Percentiles rank a stretch among this genome's conserved stretches.
Evolutionary conservation across 2,888 invertebrate genomes (phyloP).

Genomic region (Emesis furor): DNA sequence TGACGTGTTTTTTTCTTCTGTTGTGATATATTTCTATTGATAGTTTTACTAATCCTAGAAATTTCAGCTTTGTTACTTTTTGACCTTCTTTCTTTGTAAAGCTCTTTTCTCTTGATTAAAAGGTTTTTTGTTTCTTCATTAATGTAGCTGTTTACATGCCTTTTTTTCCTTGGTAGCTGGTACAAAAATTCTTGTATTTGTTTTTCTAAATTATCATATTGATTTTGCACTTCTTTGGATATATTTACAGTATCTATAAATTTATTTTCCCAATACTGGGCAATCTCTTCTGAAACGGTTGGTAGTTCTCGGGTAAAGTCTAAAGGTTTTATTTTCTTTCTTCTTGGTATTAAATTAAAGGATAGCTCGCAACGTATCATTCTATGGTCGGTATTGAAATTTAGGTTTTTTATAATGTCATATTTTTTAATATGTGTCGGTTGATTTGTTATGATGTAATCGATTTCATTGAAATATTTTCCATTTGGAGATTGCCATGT

Average conservation of each 20-base stretch:
- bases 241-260: not conserved
- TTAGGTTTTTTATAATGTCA: constrained; percentile 36
- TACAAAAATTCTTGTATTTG: not conserved
- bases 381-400: constrained; percentile 35
- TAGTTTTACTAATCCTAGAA: constrained; percentile 34
- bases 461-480: constrained; percentile 19
- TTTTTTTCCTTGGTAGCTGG: not conserved
- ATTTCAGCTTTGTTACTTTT: no score
- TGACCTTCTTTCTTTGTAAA: not conserved
- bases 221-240: not conserved
- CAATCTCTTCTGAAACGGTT: not conserved
- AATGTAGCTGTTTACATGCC: not conserved
- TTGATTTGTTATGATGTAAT: constrained; percentile 26
- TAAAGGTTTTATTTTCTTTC: not conserved
- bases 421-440: constrained; percentile 14
- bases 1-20: constrained; percentile 34
- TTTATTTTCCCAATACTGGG: not conserved
- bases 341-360: not conserved
- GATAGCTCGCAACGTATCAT: constrained; percentile 12
- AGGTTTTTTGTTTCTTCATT: not conserved
- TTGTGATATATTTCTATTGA: constrained; percentile 48
- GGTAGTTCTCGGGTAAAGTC: not conserved
- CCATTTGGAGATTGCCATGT: constrained; percentile 30
- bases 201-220: not conserved
- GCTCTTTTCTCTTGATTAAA: constrained; percentile 18